Evolutionary conservation across 2,797 vertebrate genomes (phyloP), one percentile per base, ranked within the genome.

Genomic region (Chaetodon trifasciatus): DNA sequence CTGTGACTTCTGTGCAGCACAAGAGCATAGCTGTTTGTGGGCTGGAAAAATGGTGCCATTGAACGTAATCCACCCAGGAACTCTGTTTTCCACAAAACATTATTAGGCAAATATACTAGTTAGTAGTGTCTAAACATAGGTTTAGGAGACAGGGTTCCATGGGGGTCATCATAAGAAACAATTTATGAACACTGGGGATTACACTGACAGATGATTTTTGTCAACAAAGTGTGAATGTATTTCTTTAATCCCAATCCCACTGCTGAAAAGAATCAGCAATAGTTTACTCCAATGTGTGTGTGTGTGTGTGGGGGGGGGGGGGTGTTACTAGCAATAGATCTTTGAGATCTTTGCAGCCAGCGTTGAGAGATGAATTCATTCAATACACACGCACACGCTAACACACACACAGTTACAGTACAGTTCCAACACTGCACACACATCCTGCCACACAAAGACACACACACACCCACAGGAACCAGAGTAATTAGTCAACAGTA

Each of bases 401-500:
- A 49, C 1, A 60, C n/a, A n/a, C n/a, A 23, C 64, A 35, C 11
- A 56, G 28, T 72, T 35, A 19, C 10, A 8, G 19, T 60, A 32
- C 12, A 58, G 35, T 68, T 32, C 19, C 28, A 56, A 61, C 24
- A 49, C 61, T 24, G 49, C 24, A 44, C 50, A 62, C 52, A 67
- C 79, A 84, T 58, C 65, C 83, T 72, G 60, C 71, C 66, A 67
- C 55, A 74, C 64, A 73, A 32, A 56, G 5, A 61, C 65, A 65
- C 66, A 46, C 42, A 40, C 40, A 9, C 74, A 69, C 73, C 28
- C 65, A 87, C 84, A 89, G 89, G 80, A 91, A 87, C 73, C 74
- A 28, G 60, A 76, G 70, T 79, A 89, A 93, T 91, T 88, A 88
- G 82, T 83, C 61, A 24, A 66, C 86, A 90, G 87, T 92, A 82